Percentiles rank a stretch among this genome's conserved stretches.
phyloP scores from a whole-genome alignment of 37 sponge, comb jelly and placozoan species.

The Crambe crambe region DNA sequence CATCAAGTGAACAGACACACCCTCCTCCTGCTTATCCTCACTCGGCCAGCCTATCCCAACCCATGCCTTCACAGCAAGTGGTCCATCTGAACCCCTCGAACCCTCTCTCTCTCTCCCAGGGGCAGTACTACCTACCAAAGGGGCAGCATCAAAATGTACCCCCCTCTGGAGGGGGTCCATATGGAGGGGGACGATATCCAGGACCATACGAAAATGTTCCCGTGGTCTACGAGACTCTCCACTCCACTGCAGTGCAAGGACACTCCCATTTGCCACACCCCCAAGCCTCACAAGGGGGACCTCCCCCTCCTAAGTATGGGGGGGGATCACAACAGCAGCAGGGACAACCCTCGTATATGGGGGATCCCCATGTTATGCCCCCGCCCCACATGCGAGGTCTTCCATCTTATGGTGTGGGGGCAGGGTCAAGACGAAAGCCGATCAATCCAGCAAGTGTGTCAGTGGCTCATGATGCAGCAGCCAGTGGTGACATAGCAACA shows the following conservation, averaged over 20 bases:
- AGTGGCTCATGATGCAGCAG: slow-evolving; percentile 66
- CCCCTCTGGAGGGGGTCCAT: not conserved
- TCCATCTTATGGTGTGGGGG: not conserved
- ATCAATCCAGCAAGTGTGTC: slow-evolving; percentile 6
- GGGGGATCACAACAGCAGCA: not conserved
- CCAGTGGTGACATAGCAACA: slow-evolving; percentile 54
- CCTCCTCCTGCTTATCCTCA: not conserved
- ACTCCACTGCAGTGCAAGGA: not conserved
- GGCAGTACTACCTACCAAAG: not conserved
- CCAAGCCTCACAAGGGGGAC: not conserved
- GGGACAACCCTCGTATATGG: not conserved
- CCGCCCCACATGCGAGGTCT: not conserved
- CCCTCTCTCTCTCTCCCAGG: not conserved
- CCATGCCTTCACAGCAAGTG: not conserved
- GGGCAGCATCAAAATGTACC: not conserved
- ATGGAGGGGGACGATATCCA: not conserved
- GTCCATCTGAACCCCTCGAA: not conserved
- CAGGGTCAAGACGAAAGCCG: not conserved
- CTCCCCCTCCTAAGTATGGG: slow-evolving; percentile 7
- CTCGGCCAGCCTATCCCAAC: slow-evolving; percentile 2
- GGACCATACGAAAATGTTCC: not conserved
- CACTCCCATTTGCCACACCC: not conserved
- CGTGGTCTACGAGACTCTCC: not conserved
- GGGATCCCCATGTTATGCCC: not conserved
- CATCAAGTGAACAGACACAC: not conserved